These are phyloP conservation scores for Amphiura filiformis DNA, from an alignment of 35 echinoderm and acorn worm genomes.

Conservation along the genomic window DNA sequence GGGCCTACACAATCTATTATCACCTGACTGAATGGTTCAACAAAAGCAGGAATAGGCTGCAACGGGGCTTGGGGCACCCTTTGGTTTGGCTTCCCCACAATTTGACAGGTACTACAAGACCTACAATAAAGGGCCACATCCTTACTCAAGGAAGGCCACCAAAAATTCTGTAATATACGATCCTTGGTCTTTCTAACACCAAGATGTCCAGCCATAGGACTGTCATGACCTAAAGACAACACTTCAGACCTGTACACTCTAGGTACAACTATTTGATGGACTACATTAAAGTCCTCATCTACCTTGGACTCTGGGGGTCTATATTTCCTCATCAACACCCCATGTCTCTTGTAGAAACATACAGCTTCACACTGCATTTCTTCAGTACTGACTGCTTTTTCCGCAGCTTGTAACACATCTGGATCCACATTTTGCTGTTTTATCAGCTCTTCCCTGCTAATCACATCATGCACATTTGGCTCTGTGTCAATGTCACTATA, in stretches of 20 bases:
- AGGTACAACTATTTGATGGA: constrained; percentile 65
- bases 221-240: constrained; percentile 41
- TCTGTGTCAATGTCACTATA: background rate
- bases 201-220: constrained; percentile 32
- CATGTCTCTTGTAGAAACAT: constrained; percentile 41
- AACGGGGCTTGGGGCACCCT: constrained; percentile 28
- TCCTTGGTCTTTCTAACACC: constrained; percentile 48
- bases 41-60: constrained; percentile 45
- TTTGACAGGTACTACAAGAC: constrained; percentile 54
- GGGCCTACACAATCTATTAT: constrained; percentile 67
- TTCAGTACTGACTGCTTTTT: no score
- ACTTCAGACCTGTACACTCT: constrained; percentile 18
- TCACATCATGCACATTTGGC: background rate
- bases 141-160: constrained; percentile 40
- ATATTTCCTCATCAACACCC: constrained; percentile 73
- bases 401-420: background rate
- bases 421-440: background rate
- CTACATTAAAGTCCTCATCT: constrained; percentile 42
- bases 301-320: constrained; percentile 33
- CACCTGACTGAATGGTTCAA: constrained; percentile 51
- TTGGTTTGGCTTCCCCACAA: constrained; percentile 57
- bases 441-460: background rate
- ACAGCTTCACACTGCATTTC: background rate
- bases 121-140: constrained; percentile 36
- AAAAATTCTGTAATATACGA: constrained; percentile 51